These are phyloP conservation scores for Macquaria ambigua DNA, from an alignment of 2,113 vertebrate genomes.

Conservation along the genomic window DNA sequence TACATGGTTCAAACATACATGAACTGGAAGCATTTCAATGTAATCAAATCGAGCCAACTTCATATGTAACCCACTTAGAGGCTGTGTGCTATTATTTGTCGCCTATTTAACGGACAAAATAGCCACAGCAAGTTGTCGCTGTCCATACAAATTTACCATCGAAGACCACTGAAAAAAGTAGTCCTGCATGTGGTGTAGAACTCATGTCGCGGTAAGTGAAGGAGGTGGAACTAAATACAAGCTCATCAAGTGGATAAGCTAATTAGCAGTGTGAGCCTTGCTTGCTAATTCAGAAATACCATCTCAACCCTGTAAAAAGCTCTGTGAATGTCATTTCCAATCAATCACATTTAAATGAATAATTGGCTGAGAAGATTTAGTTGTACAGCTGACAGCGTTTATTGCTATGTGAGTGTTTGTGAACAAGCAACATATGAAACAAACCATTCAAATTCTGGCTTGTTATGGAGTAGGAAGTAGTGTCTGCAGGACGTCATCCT, in stretches of 20 bases:
- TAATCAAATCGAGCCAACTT: neutral
- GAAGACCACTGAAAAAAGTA: conserved; percentile 2
- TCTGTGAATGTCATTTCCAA: neutral
- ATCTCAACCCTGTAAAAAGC: conserved; percentile 13
- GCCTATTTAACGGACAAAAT: neutral
- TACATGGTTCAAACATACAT: neutral
- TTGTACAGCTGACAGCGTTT: neutral
- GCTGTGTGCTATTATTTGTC: neutral
- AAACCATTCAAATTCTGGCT: conserved; percentile 7
- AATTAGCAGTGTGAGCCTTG: conserved; percentile 25
- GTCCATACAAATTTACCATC: neutral
- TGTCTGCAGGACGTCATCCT: conserved; percentile 17
- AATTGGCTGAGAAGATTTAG: neutral
- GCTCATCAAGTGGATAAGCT: conserved; percentile 43
- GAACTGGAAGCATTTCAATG: neutral
- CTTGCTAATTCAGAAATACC: conserved; percentile 16
- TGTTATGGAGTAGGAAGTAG: neutral
- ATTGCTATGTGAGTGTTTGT: neutral
- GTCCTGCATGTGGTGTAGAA: conserved; percentile 27
- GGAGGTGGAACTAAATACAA: conserved; percentile 21
- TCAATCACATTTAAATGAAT: neutral
- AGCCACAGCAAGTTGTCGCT: conserved; percentile 10
- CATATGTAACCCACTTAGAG: neutral
- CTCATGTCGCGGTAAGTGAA: conserved; percentile 28
- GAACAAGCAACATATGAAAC: conserved; percentile 2